Conservation (phyloP, 2,113 vertebrate genomes). For the Lepus europaeus region DNA sequence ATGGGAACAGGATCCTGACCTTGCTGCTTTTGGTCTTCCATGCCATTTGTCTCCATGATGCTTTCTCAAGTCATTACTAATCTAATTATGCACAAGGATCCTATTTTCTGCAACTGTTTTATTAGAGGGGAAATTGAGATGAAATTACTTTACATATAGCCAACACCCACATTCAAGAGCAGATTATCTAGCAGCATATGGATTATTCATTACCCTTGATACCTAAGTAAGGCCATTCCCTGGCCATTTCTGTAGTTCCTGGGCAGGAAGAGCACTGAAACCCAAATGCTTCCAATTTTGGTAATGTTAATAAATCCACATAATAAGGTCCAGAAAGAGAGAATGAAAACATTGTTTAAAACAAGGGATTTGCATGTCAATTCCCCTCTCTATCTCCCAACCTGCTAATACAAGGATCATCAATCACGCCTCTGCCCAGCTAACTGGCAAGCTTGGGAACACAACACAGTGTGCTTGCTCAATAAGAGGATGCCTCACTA, state of each 20-base stretch:
- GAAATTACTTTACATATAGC: slow-evolving; percentile 52
- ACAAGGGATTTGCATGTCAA: slow-evolving; percentile 10
- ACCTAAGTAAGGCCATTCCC: not conserved
- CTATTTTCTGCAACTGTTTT: slow-evolving; percentile 48
- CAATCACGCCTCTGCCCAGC: slow-evolving; percentile 58
- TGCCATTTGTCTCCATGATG: slow-evolving; percentile 28
- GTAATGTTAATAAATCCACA: not conserved
- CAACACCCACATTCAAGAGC: not conserved
- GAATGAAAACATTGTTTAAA: slow-evolving; percentile 34
- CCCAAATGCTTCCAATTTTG: slow-evolving; percentile 28
- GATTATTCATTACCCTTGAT: slow-evolving; percentile 54
- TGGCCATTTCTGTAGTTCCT: not conserved
- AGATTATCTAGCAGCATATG: not conserved
- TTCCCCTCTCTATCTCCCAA: not conserved
- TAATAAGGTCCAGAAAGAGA: slow-evolving; percentile 35
- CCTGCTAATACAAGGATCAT: slow-evolving; percentile 66
- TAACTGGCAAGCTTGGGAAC: not conserved
- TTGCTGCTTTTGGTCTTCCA: not conserved
- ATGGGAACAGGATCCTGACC: slow-evolving; percentile 1
- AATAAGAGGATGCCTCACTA: not conserved
- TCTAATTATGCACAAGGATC: slow-evolving; percentile 29
- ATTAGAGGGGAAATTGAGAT: not conserved
- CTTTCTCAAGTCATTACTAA: slow-evolving; percentile 55
- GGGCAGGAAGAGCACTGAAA: slow-evolving; percentile 14
- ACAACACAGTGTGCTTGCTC: slow-evolving; percentile 33